Base-by-base conservation (phyloP, 2,888 invertebrate species). In the Oligia fasciuncula region DNA sequence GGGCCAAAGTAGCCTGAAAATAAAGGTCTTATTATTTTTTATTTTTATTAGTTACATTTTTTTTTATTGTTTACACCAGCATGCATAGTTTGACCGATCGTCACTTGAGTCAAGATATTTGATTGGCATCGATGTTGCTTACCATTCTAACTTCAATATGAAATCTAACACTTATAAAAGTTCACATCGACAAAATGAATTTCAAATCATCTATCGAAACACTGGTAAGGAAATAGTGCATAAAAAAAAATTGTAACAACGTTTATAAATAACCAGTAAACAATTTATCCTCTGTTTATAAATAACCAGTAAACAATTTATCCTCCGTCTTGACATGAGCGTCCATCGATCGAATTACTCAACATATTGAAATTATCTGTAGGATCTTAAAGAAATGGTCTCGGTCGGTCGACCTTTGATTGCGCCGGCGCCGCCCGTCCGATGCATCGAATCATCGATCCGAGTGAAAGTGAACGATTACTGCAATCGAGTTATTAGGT, bases 381-480 rank as follows among this genome's bases (percentile, higher is more conserved):
- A 87, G 88, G 88, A 85, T 88, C 88, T 91, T 84, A 84, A 90
- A 89, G 91, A 90, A 92, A 90, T 89, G 90, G 91, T 91, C 86
- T 88, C 91, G 92, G 90, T 90, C 90, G 90, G 89, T 83, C 91
- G 90, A 90, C 90, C 92, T 93, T 92, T 93, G 93, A 92, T 92
- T 93, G 92, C 92, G 88, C 90, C 87, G 88, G 86, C 90, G 90
- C 91, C 75, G 76, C 75, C 91, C 74, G 76, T 81, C 84, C 90
- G 91, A 92, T 93, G 93, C 93, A 93, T 91, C 90, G 92, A 92
- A 93, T 93, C 93, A 93, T 91, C 93, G 91, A 89, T 90, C 83
- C 84, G 89, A 94, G 96, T 94, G 96, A 96, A 96, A 96, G 96
- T 95, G 91, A 84, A 87, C 91, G 90, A 95, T 95, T 95, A 94